Evolutionary conservation across 2,113 vertebrate species (phyloP), one percentile per base, ranked within the genome.

Genomic region (Barnardius zonarius): DNA sequence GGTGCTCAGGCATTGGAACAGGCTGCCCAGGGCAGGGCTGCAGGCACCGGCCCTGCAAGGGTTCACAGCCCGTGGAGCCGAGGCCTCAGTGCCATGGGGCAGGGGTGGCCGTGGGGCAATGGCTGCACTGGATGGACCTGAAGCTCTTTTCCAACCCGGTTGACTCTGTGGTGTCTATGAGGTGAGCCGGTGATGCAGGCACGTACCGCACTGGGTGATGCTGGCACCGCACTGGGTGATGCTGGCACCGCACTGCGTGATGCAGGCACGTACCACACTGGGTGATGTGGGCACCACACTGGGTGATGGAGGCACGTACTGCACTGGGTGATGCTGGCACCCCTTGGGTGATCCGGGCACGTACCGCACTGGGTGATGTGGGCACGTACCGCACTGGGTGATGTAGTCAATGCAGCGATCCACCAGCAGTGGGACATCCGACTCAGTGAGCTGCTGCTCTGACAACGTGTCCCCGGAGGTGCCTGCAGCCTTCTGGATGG

Each of bases 361-460:
- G 44, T 46, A 46, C 44, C 18, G 44, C 19, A 46, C 44, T 20
- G 19, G 19, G 44, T 46, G 44, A 46, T 20, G 44, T 16, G 0
- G 41, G 7, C 13, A n/a, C 98, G 83, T 96, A 99, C 99, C 99
- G 0, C 98, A 99, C 96, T 99, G 98, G 0, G 99, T 99, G 98
- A 99, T 99, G 96, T 99, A 99, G 93, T 97, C 98, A 16, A 99
- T 98, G 90, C 99, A 99, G 81, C 99, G 98, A 54, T 99, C 98
- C 62, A 99, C 99, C 13, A 99, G 98, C 91, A 99, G 96, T 0
- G 99, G 99, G 19, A 99, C 98, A 6, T 99, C 98, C 0, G 97
- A 97, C 52, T 99, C 98, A 0, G 98, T 99, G 48, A 99, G 98
- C 97, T 99, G 99, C 97, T 99, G 99, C 91, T 99, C 98, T 0